Percentiles rank a stretch among this genome's conserved stretches.
These are phyloP conservation scores for Odontesthes bonariensis DNA, from an alignment of 2,113 vertebrate species.

Conservation along the genomic window DNA sequence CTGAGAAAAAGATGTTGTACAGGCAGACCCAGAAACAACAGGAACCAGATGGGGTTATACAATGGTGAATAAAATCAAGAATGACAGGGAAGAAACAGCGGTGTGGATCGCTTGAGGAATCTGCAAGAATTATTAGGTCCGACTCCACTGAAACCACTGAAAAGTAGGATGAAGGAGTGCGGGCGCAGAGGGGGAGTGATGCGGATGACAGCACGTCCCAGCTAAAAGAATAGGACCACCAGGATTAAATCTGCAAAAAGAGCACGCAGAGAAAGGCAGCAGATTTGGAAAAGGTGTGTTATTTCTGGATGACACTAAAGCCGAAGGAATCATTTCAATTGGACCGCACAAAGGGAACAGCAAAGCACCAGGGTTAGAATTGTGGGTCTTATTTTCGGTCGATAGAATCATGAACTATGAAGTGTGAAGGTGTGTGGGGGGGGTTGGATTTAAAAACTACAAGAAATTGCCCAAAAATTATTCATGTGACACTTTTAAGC, in stretches of 20 bases:
- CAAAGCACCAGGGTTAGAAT: neutral
- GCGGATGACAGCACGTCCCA: slow-evolving; percentile 8
- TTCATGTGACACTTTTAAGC: too few species aligned
- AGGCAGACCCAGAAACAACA: neutral
- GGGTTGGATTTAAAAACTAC: too few species aligned
- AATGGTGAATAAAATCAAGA: neutral
- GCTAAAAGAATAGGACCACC: neutral
- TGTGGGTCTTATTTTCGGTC: neutral
- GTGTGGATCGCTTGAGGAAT: neutral
- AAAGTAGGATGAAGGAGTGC: neutral
- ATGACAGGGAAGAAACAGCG: neutral
- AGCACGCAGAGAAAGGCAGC: neutral
- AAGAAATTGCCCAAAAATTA: too few species aligned
- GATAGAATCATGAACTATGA: too few species aligned
- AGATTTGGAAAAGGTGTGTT: neutral
- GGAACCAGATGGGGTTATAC: neutral
- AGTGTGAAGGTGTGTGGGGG: too few species aligned
- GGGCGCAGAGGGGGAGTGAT: slow-evolving; percentile 1
- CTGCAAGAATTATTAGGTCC: neutral
- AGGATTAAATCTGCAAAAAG: slow-evolving; percentile 23
- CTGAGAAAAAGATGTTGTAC: neutral
- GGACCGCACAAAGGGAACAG: neutral
- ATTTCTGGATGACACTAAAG: neutral
- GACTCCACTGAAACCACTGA: neutral
- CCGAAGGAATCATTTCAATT: neutral